phyloP scores from a whole-genome alignment of 2,797 vertebrate genomes.

The Botia kubotai region DNA sequence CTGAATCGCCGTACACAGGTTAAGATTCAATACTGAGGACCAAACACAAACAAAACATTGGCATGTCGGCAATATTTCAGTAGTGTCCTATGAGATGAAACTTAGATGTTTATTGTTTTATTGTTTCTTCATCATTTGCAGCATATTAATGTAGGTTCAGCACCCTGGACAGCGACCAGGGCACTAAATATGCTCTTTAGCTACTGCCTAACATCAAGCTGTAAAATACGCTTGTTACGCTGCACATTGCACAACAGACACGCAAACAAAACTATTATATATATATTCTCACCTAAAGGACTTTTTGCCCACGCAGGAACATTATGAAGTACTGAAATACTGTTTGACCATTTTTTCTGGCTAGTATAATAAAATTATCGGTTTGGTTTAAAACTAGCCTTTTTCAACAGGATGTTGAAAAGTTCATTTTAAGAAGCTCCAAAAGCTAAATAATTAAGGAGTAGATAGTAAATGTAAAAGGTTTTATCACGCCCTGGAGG shows the following conservation, averaged over 20 bases:
- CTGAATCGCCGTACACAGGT: not conserved
- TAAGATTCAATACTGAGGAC: not conserved
- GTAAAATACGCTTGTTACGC: not conserved
- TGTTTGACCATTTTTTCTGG: not conserved
- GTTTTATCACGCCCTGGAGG: not conserved
- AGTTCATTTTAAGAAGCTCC: conserved; percentile 5
- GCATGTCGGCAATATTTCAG: not conserved
- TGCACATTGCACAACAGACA: not conserved
- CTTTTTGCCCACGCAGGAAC: not conserved
- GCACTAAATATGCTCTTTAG: not conserved
- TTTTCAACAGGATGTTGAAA: not conserved
- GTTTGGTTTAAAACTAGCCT: not conserved
- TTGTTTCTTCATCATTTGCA: conserved; percentile 4
- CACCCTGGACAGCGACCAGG: conserved; percentile 46
- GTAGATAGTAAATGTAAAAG: conserved; percentile 4
- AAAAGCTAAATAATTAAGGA: conserved; percentile 23
- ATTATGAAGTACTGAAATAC: not conserved
- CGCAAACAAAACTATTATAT: not conserved
- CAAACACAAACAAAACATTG: not conserved
- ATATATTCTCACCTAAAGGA: not conserved
- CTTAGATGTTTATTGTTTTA: not conserved
- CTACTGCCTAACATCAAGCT: not conserved
- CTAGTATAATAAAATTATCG: not conserved
- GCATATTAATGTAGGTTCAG: conserved; percentile 30
- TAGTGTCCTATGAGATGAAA: not conserved